Conservation (phyloP, 2,113 vertebrate genomes). For the Brevimyrus niger region DNA sequence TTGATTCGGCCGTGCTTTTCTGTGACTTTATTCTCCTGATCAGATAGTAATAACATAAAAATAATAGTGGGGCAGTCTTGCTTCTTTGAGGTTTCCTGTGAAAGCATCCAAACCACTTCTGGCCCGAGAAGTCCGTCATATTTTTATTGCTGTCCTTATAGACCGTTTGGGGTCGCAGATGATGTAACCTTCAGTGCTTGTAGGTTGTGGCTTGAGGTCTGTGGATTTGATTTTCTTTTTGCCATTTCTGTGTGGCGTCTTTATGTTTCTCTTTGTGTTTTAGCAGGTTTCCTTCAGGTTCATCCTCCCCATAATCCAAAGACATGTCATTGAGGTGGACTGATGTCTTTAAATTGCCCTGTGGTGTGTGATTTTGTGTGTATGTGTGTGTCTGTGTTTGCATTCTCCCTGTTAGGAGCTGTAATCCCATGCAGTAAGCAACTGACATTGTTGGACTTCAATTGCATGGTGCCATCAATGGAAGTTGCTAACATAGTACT, state of each 20-base stretch:
- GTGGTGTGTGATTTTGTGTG: neutral
- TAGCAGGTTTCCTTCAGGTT: neutral
- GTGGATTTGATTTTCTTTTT: neutral
- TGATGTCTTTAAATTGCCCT: neutral
- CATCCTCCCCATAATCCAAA: neutral
- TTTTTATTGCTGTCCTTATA: neutral
- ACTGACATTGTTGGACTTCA: neutral
- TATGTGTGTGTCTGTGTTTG: neutral
- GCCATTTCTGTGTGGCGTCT: neutral
- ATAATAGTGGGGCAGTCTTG: neutral
- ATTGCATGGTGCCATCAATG: neutral
- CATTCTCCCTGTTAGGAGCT: neutral
- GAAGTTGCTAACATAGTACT: neutral
- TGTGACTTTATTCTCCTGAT: neutral
- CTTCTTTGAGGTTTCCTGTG: neutral
- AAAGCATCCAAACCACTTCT: neutral
- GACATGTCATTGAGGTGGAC: neutral
- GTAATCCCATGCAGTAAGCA: neutral
- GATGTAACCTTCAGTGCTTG: neutral
- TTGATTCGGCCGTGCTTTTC: neutral
- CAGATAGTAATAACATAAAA: neutral
- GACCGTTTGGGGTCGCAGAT: neutral
- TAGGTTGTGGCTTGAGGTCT: neutral
- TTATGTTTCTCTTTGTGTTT: neutral
- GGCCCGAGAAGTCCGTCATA: neutral